phyloP scores from a whole-genome alignment of 2,797 vertebrate species.

The Xenopus petersii region DNA sequence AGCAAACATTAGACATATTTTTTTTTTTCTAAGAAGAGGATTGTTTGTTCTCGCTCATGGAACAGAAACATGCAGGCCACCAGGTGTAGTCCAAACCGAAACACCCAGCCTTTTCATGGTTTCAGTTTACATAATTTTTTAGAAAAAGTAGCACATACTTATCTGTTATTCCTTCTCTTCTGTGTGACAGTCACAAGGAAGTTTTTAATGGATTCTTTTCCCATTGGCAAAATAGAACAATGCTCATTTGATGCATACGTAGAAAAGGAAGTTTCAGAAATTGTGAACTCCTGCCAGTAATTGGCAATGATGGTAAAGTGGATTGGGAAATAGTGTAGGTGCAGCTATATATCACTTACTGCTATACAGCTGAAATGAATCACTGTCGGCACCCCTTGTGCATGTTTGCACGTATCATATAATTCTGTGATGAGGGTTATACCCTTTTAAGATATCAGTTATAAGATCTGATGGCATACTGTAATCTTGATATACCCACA shows the following conservation, averaged over 20 bases:
- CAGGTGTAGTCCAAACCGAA: neutral
- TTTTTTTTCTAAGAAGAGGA: too few relatives aligned
- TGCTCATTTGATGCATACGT: neutral
- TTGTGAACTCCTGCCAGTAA: neutral
- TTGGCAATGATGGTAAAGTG: neutral
- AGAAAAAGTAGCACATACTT: slow-evolving; percentile 37
- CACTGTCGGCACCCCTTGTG: too few relatives aligned
- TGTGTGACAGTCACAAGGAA: neutral
- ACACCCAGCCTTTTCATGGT: neutral
- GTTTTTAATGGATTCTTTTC: neutral
- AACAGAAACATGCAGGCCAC: neutral
- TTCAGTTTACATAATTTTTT: slow-evolving; percentile 52
- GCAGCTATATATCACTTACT: too few relatives aligned
- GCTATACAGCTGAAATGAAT: too few relatives aligned
- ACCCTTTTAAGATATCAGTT: too few relatives aligned
- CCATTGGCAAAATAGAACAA: slow-evolving; percentile 4
- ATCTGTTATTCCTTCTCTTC: neutral
- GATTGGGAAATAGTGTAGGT: too few relatives aligned
- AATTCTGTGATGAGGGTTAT: too few relatives aligned
- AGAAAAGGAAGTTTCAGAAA: neutral
- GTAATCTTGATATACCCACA: too few relatives aligned
- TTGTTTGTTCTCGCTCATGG: neutral
- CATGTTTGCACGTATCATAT: too few relatives aligned
- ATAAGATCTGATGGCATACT: too few relatives aligned
- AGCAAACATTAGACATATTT: too few relatives aligned